Percentiles rank a stretch among this genome's conserved stretches.
Evolutionary conservation across 2,797 vertebrate genomes (phyloP).

Genomic region (Pyrocephalus nanus): DNA sequence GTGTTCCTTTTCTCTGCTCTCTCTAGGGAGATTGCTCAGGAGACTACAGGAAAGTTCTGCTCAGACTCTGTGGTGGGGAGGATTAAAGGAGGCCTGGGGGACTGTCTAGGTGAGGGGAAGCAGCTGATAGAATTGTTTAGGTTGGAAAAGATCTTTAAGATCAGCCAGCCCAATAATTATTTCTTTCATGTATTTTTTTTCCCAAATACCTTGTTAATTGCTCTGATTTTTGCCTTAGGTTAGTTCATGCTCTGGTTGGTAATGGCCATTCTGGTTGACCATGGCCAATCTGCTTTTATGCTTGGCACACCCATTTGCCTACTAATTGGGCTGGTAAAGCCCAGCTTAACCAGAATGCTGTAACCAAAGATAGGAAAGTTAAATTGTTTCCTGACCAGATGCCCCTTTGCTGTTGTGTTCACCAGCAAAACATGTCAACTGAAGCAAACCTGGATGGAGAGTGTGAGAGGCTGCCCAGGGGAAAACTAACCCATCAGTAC

Average conservation of each 20-base stretch:
- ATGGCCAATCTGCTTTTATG: not conserved
- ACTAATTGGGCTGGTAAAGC: not conserved
- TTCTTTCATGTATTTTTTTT: not conserved
- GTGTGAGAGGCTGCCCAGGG: not conserved
- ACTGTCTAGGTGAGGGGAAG: not conserved
- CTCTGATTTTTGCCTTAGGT: slow-evolving; percentile 41
- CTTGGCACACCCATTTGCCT: not conserved
- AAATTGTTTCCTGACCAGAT: not conserved
- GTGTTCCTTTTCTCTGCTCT: not conserved
- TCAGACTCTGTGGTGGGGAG: slow-evolving; percentile 81
- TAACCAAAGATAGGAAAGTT: not conserved
- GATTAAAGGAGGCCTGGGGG: slow-evolving; percentile 51
- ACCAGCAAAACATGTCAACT: not conserved
- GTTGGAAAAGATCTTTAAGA: not conserved
- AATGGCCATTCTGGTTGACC: slow-evolving; percentile 4
- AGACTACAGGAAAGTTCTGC: slow-evolving; percentile 81
- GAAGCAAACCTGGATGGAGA: not conserved
- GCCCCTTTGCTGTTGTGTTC: not conserved
- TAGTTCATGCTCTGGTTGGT: slow-evolving; percentile 5
- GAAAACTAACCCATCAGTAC: not conserved
- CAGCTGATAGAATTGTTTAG: not conserved
- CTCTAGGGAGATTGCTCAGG: slow-evolving; percentile 81
- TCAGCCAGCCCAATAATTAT: not conserved
- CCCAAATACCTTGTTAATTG: slow-evolving; percentile 40
- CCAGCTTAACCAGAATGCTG: not conserved